A percentile compares a stretch with the other conserved stretches of the same genome.
Conservation (phyloP, 2,113 vertebrate genomes). For the Emydura subglobosa region DNA sequence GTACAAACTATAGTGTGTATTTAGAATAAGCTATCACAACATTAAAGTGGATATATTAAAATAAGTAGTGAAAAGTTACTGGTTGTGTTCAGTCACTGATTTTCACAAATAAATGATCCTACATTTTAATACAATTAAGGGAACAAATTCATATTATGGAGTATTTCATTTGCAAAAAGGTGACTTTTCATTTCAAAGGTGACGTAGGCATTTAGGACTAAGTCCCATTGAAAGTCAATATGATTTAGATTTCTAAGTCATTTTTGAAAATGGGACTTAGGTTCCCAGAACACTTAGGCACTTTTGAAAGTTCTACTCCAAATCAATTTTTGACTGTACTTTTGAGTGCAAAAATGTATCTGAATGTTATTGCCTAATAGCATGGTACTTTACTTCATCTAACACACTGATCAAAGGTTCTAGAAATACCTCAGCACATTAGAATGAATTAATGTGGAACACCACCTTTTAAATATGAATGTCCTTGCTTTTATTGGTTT, state of each 20-base stretch:
- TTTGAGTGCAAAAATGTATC: neutral
- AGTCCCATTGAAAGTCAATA: neutral
- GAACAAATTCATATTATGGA: neutral
- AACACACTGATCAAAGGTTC: neutral
- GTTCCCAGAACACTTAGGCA: neutral
- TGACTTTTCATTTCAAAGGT: neutral
- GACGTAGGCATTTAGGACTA: neutral
- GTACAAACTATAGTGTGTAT: neutral
- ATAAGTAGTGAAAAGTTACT: neutral
- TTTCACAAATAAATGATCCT: constrained; percentile 1
- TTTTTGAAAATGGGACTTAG: neutral
- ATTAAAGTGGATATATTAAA: neutral
- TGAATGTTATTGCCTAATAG: neutral
- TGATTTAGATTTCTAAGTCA: neutral
- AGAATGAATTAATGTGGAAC: neutral
- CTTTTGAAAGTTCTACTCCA: neutral
- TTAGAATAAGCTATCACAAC: neutral
- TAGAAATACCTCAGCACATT: neutral
- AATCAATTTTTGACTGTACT: neutral
- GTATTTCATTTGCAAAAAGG: neutral
- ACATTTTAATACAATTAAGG: neutral
- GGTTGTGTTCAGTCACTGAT: neutral
- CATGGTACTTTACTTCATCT: neutral
- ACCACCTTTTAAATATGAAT: neutral
- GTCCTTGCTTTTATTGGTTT: neutral